These are phyloP conservation scores for Limnephilus marmoratus DNA, from an alignment of 2,888 invertebrate species.

Conservation along the genomic window DNA sequence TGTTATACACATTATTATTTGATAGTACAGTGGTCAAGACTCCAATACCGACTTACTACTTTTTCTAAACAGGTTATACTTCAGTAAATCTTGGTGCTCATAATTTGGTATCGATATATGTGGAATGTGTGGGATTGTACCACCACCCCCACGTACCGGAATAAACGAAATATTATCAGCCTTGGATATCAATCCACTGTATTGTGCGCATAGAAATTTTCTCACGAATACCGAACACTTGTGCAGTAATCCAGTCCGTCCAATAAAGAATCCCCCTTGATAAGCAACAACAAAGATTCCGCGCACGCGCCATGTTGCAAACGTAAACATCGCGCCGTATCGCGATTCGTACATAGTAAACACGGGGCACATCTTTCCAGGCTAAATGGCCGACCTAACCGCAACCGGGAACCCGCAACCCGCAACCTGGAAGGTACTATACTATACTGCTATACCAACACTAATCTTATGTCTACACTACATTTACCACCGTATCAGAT, in stretches of 20 bases:
- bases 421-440: no score
- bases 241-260: neutral
- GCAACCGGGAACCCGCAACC: neutral
- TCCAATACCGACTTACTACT: no score
- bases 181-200: no score
- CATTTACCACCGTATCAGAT: neutral
- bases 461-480: neutral
- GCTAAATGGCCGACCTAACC: neutral
- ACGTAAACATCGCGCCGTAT: neutral
- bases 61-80: no score
- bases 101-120: neutral
- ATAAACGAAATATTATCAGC: neutral
- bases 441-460: neutral
- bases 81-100: no score
- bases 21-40: no score
- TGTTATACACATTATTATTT: no score
- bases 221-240: neutral
- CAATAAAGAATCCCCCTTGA: neutral
- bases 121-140: neutral
- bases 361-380: neutral
- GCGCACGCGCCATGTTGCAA: neutral
- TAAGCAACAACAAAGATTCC: constrained; percentile 2
- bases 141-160: neutral
- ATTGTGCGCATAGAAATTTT: no score
- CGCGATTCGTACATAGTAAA: neutral